phyloP scores from a whole-genome alignment of 2,113 vertebrate genomes.

The Amphiprion ocellaris region DNA sequence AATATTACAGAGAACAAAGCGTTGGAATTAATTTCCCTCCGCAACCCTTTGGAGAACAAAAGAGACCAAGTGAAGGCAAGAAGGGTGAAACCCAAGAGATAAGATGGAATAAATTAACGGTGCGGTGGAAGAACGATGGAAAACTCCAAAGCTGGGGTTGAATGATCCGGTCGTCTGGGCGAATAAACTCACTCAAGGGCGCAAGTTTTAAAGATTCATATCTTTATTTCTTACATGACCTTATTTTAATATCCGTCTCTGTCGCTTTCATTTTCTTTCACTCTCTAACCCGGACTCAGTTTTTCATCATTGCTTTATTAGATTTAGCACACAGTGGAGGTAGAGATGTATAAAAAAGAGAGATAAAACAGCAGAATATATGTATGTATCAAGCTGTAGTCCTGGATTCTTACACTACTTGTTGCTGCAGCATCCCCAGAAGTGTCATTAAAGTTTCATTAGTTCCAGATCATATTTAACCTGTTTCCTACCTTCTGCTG shows the following conservation, averaged over 20 bases:
- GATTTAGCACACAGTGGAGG: not conserved
- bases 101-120: conserved; percentile 3
- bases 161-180: not conserved
- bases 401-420: not conserved
- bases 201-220: not conserved
- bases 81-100: conserved; percentile 6
- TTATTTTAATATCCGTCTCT: conserved; percentile 3
- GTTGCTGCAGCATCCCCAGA: conserved; percentile 3
- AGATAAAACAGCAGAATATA: not conserved
- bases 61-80: conserved; percentile 1
- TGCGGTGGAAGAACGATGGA: not conserved
- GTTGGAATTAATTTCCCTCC: conserved; percentile 6
- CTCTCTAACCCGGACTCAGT: not conserved
- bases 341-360: not conserved
- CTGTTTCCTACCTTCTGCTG: no score
- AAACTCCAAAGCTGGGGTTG: not conserved
- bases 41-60: conserved; percentile 10
- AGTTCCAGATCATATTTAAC: no score
- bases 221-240: conserved; percentile 20
- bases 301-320: not conserved
- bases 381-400: not conserved
- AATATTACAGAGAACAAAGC: not conserved
- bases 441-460: conserved; percentile 12
- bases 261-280: not conserved
- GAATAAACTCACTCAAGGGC: not conserved